These are phyloP conservation scores for Linnaemya tessellans DNA, from an alignment of 2,888 invertebrate species.

Conservation along the genomic window DNA sequence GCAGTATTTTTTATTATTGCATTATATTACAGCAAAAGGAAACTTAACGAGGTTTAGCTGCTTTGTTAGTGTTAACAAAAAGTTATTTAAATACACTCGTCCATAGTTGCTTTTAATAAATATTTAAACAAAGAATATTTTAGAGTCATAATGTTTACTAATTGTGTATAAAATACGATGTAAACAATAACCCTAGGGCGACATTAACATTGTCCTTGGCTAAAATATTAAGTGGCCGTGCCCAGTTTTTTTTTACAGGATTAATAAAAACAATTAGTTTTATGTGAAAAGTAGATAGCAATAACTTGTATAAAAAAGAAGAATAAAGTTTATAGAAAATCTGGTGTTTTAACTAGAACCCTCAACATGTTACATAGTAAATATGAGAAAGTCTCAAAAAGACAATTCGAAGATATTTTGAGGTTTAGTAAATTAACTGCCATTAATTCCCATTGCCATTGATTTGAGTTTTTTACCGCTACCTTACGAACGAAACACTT, in stretches of 20 bases:
- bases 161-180: neutral
- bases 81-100: neutral
- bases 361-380: no score
- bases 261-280: neutral
- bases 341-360: no score
- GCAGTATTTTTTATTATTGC: neutral
- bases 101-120: neutral
- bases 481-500: no score
- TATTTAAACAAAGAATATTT: neutral
- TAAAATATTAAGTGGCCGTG: neutral
- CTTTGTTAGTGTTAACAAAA: conserved; percentile 14
- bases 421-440: no score
- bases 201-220: conserved; percentile 20
- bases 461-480: no score
- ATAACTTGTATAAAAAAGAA: neutral
- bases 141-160: neutral
- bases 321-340: no score
- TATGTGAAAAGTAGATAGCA: neutral
- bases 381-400: no score
- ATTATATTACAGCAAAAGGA: conserved; percentile 2
- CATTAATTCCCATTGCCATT: no score
- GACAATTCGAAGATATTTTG: no score
- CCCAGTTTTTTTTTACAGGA: neutral
- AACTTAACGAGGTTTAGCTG: conserved; percentile 13
- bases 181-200: conserved; percentile 1